Percentiles rank a stretch among this genome's conserved stretches.
Evolutionary conservation across 2,888 invertebrate genomes (phyloP).

Genomic region (Clivina fossor): DNA sequence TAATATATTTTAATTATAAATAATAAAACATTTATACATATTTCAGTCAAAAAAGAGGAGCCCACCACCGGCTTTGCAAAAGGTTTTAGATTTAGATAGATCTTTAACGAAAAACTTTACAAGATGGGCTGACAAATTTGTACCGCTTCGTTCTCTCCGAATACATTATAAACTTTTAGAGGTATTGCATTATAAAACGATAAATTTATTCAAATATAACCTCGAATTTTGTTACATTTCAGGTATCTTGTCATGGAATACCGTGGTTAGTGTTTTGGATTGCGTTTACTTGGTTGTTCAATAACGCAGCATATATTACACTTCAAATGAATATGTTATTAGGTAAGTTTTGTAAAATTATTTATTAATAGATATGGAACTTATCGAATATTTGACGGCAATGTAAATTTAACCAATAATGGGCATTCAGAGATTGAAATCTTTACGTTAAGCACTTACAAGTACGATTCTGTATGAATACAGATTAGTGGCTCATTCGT

Average conservation of each 20-base stretch:
- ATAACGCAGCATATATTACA: conserved; percentile 69
- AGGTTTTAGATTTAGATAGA: conserved; percentile 56
- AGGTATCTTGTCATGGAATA: conserved; percentile 87
- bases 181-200: conserved; percentile 49
- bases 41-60: conserved; percentile 43
- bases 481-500: no score
- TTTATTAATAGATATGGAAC: no score
- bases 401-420: no score
- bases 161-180: conserved; percentile 61
- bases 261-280: conserved; percentile 81
- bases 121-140: conserved; percentile 53
- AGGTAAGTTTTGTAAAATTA: conserved; percentile 58
- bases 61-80: conserved; percentile 56
- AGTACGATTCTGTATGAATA: no score
- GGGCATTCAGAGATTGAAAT: no score
- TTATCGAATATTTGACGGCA: no score
- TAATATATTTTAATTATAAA: no score
- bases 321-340: conserved; percentile 84
- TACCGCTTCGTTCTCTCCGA: conserved; percentile 57
- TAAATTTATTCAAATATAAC: conserved; percentile 8
- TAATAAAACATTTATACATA: no score
- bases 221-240: conserved; percentile 42
- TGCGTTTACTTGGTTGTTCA: conserved; percentile 75
- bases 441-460: no score
- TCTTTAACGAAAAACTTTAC: conserved; percentile 59